Percentiles rank a stretch among this genome's conserved stretches.
Conservation (phyloP, 2,797 vertebrate species). For the Tenualosa ilisha region DNA sequence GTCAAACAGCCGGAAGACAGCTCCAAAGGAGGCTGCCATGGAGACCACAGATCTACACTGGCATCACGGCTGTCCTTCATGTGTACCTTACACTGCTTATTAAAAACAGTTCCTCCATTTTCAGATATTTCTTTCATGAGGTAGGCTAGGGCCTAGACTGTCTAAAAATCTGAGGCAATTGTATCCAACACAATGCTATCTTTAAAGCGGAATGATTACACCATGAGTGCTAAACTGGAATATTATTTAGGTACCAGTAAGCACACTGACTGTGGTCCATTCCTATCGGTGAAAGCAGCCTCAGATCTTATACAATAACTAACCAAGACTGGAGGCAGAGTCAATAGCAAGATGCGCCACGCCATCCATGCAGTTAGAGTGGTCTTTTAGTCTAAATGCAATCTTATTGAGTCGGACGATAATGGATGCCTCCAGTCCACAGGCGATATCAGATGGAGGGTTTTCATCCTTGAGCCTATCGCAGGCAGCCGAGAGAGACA, state of each 20-base stretch:
- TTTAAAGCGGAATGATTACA: not conserved
- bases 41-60: not conserved
- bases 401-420: slow-evolving; percentile 24
- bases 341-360: slow-evolving; percentile 11
- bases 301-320: not conserved
- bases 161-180: not conserved
- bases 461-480: slow-evolving; percentile 16
- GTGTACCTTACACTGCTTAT: not conserved
- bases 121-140: no score
- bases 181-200: not conserved
- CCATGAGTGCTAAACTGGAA: not conserved
- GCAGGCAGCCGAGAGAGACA: slow-evolving; percentile 17
- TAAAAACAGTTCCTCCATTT: not conserved
- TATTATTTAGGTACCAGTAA: not conserved
- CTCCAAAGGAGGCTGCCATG: slow-evolving; percentile 1
- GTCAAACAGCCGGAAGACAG: slow-evolving; percentile 51
- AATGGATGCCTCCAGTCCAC: slow-evolving; percentile 23
- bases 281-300: slow-evolving; percentile 1
- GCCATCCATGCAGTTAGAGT: slow-evolving; percentile 12
- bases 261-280: not conserved
- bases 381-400: slow-evolving; percentile 25
- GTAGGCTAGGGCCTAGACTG: no score
- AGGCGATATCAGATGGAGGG: slow-evolving; percentile 17
- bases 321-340: not conserved
- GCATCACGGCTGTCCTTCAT: not conserved